Evolutionary conservation across 1,140 invertebrate species (phyloP), one percentile per base, ranked within the genome.

Genomic region (Physella acuta): DNA sequence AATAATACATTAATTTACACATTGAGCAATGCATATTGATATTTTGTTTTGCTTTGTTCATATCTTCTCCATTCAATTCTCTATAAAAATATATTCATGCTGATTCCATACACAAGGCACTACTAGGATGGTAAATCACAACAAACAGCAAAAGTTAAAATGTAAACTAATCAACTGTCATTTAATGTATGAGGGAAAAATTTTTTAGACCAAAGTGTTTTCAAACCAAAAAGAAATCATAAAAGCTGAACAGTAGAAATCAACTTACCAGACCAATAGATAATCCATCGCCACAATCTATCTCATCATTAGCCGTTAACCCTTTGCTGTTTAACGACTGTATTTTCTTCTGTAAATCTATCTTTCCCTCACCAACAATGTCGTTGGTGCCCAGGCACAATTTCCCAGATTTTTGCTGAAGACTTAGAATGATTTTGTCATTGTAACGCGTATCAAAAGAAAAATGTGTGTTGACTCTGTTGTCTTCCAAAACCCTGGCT

Each of bases 361-460:
- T 36, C 44, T 58, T 66, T 1, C 71, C 73, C 31, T 70, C 65
- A 5, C 71, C 73, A 37, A 71, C 33, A 24, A 65, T 52, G 26
- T 70, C 71, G 14, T 55, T 72, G 3, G 52, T 63, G n/a, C 71
- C 65, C n/a, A 72, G 64, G 34, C 73, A 75, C 26, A 75, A 62
- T n/a, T 39, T 63, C 5, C 73, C 73, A 52, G 68, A 62, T 33
- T 72, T 72, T 49, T 70, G 62, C 17, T 52, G 58, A 28, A 75
- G 37, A 37, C 56, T 63, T 8, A 53, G 63, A 62, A 64, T 70
- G 5, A 75, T 52, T 53, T 71, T 69, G 55, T 75, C 68, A 44
- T 75, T 75, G 56, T 72, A 75, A 51, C 71, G 71, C n/a, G 73
- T 75, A 66, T 75, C 71, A 60, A 75, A 75, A n/a, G 62, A 53